Percentiles rank a stretch among this genome's conserved stretches.
phyloP scores from a whole-genome alignment of 2,797 vertebrate species.

The Sternotherus odoratus region DNA sequence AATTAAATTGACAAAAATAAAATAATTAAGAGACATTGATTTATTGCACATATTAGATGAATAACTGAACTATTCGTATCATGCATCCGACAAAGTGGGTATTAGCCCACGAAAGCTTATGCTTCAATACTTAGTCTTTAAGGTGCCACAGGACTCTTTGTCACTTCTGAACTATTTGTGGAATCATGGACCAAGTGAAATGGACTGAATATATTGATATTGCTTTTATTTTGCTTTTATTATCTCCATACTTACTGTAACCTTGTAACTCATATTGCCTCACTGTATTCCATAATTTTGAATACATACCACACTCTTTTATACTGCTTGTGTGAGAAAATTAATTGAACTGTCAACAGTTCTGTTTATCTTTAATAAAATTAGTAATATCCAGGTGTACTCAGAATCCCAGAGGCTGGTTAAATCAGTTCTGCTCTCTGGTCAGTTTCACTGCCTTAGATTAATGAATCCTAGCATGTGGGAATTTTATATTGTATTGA shows the following conservation, averaged over 20 bases:
- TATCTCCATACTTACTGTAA: not conserved
- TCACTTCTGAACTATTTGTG: not conserved
- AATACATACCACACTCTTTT: not conserved
- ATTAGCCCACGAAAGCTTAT: too few species aligned
- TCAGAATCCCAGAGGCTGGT: not conserved
- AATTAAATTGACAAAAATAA: not conserved
- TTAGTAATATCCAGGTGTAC: not conserved
- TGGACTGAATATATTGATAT: not conserved
- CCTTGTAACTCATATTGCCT: not conserved
- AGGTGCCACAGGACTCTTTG: too few species aligned
- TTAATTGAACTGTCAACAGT: not conserved
- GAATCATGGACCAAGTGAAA: not conserved
- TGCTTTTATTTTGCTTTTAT: not conserved
- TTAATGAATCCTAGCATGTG: not conserved
- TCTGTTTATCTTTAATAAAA: not conserved
- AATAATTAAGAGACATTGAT: too few species aligned
- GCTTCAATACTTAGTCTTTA: too few species aligned
- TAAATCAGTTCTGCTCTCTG: not conserved
- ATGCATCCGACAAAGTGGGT: too few species aligned
- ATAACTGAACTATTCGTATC: not conserved
- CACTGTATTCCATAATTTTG: not conserved
- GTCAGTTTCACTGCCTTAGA: not conserved
- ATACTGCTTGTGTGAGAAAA: not conserved
- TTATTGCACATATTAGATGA: too few species aligned
- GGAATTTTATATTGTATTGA: not conserved